Percentiles rank a stretch among this genome's conserved stretches.
Conservation (phyloP, 2,888 invertebrate species). For the Pristionchus mayeri region DNA sequence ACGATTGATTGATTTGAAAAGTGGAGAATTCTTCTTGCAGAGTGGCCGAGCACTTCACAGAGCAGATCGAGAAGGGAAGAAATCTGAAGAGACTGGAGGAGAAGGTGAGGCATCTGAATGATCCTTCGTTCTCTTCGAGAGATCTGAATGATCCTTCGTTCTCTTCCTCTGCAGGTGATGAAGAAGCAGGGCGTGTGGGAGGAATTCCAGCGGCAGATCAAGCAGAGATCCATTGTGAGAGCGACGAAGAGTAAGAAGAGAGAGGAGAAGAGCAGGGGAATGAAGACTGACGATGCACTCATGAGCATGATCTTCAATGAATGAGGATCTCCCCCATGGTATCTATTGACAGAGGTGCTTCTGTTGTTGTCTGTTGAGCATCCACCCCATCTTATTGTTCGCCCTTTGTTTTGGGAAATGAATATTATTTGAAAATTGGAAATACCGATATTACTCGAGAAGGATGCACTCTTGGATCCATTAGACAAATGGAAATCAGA, state of each 20-base stretch:
- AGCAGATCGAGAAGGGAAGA: conserved; percentile 77
- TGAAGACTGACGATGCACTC: conserved; percentile 54
- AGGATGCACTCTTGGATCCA: too few relatives aligned
- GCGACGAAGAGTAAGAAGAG: conserved; percentile 56
- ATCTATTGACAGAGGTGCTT: neutral
- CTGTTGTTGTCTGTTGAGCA: conserved; percentile 27
- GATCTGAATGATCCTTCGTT: neutral
- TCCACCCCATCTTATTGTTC: conserved; percentile 8
- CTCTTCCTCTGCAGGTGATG: conserved; percentile 55
- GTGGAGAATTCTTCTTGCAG: conserved; percentile 72
- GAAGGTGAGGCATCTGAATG: conserved; percentile 55
- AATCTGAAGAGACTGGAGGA: conserved; percentile 73
- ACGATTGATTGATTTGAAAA: too few relatives aligned
- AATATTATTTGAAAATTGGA: neutral
- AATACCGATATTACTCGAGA: too few relatives aligned
- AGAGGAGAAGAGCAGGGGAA: conserved; percentile 48
- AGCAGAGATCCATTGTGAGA: conserved; percentile 63
- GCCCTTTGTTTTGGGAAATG: neutral
- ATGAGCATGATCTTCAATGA: conserved; percentile 65
- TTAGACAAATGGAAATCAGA: too few relatives aligned
- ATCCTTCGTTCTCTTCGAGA: neutral
- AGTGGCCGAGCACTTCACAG: conserved; percentile 89
- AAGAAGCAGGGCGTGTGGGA: conserved; percentile 74
- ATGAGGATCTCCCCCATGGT: neutral
- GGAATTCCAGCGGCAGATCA: conserved; percentile 66